These are phyloP conservation scores for Chalcis sispes DNA, from an alignment of 2,888 invertebrate species.

Conservation along the genomic window DNA sequence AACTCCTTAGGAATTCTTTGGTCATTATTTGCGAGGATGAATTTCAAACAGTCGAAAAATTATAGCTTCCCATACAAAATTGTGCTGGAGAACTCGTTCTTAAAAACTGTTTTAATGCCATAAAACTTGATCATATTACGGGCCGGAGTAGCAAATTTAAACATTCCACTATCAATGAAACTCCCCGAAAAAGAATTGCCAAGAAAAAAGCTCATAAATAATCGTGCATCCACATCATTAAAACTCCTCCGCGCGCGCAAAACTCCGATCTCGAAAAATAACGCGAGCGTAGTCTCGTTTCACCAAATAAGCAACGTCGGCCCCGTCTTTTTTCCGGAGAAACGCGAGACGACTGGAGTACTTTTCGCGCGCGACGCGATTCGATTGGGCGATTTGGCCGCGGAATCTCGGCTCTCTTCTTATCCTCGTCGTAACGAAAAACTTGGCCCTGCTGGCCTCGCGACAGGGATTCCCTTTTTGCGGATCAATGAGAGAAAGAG, in stretches of 20 bases:
- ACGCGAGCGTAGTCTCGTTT: background rate
- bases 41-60: no score
- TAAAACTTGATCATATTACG: no score
- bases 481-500: constrained; percentile 4
- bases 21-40: no score
- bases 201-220: constrained; percentile 14
- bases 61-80: no score
- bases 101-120: no score
- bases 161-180: no score
- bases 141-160: no score
- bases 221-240: constrained; percentile 19
- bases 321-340: background rate
- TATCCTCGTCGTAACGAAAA: constrained; percentile 23
- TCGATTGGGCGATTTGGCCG: background rate
- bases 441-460: constrained; percentile 20
- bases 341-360: no score
- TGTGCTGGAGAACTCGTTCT: no score
- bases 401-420: constrained; percentile 29
- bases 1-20: no score
- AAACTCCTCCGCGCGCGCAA: constrained; percentile 14
- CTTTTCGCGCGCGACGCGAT: background rate
- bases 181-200: background rate
- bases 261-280: background rate
- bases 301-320: background rate
- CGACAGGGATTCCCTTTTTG: constrained; percentile 34